A percentile compares a stretch with the other conserved stretches of the same genome.
Conservation (phyloP, 1,140 invertebrate species). For the Chironomus tepperi region DNA sequence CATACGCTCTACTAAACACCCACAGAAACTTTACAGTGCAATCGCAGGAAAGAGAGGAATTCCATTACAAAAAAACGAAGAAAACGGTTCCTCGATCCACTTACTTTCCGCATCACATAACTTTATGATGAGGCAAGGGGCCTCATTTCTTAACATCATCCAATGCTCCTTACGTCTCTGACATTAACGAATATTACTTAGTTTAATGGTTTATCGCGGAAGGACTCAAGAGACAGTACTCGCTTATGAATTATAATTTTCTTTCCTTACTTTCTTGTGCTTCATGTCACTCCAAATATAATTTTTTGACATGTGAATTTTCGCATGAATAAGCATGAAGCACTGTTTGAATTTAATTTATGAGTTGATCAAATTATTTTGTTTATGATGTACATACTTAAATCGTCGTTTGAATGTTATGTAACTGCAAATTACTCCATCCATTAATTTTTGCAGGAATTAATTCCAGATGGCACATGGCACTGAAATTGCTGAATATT, state of each 20-base stretch:
- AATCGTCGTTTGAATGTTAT: no score
- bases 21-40: neutral
- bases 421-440: no score
- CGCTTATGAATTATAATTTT: neutral
- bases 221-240: neutral
- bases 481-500: no score
- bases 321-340: no score
- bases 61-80: neutral
- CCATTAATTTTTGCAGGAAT: no score
- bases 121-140: conserved; percentile 15
- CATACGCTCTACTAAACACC: neutral
- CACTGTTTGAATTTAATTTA: no score
- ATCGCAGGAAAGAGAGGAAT: neutral
- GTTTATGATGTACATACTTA: no score
- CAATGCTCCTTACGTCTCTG: neutral
- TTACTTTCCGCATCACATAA: conserved; percentile 15
- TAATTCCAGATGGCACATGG: no score
- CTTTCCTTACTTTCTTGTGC: no score
- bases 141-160: neutral
- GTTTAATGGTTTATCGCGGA: conserved; percentile 15
- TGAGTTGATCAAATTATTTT: no score
- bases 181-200: neutral
- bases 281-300: no score
- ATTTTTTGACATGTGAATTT: no score
- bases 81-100: neutral